phyloP scores from a whole-genome alignment of 2,888 invertebrate species.

The Brenthis daphne region DNA sequence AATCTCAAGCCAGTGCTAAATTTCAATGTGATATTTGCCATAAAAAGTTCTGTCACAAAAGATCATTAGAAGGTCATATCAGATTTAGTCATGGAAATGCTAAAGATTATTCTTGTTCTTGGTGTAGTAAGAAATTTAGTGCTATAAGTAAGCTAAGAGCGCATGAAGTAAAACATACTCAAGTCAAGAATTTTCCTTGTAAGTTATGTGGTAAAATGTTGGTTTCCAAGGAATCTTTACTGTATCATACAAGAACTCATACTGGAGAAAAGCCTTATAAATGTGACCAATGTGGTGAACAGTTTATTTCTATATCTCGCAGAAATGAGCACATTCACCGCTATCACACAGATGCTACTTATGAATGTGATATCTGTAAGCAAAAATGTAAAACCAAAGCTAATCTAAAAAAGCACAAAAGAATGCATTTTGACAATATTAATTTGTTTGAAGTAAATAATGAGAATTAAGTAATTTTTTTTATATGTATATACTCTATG shows the following conservation, averaged over 20 bases:
- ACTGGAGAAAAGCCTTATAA: constrained; percentile 69
- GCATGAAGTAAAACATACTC: constrained; percentile 70
- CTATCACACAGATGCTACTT: constrained; percentile 51
- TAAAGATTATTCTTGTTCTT: constrained; percentile 63
- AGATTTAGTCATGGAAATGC: constrained; percentile 69
- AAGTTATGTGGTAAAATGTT: constrained; percentile 59
- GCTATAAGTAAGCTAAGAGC: constrained; percentile 66
- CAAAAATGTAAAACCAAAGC: not conserved
- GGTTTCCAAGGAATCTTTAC: constrained; percentile 65
- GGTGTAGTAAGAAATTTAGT: constrained; percentile 70
- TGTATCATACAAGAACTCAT: constrained; percentile 70
- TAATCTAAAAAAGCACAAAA: not conserved
- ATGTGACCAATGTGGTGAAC: constrained; percentile 58
- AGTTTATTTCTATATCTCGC: constrained; percentile 63
- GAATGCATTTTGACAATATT: not conserved
- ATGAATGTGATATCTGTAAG: constrained; percentile 25
- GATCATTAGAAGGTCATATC: constrained; percentile 66
- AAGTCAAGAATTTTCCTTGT: constrained; percentile 64
- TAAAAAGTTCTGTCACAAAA: constrained; percentile 68
- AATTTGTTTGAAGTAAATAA: no score
- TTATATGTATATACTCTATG: no score
- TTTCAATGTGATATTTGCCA: constrained; percentile 68
- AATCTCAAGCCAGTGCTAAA: constrained; percentile 56
- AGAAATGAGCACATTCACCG: constrained; percentile 61
- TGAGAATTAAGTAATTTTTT: no score